These are phyloP conservation scores for Telmatherina bonti DNA, from an alignment of 2,797 vertebrate species.

Conservation along the genomic window DNA sequence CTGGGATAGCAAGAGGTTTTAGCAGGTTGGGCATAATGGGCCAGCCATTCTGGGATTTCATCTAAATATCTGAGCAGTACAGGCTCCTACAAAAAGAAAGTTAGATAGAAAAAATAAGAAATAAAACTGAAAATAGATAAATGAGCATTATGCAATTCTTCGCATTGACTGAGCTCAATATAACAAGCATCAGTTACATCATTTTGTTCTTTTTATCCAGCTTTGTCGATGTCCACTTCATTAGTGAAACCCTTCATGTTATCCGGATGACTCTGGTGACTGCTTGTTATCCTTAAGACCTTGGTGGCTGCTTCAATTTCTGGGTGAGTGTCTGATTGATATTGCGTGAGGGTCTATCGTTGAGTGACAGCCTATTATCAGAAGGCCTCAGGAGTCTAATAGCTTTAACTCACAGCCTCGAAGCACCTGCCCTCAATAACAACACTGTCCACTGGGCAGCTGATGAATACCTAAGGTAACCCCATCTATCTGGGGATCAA, in stretches of 20 bases:
- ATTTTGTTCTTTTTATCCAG: slow-evolving; percentile 46
- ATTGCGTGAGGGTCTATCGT: slow-evolving; percentile 57
- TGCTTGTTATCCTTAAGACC: slow-evolving; percentile 73
- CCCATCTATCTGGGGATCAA: slow-evolving; percentile 86
- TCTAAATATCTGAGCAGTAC: slow-evolving; percentile 88
- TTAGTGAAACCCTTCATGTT: slow-evolving; percentile 56
- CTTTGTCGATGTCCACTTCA: slow-evolving; percentile 39
- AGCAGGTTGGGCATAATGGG: slow-evolving; percentile 87
- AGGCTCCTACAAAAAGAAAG: slow-evolving; percentile 83
- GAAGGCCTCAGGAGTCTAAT: slow-evolving; percentile 83
- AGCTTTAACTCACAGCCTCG: slow-evolving; percentile 81
- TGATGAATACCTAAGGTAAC: slow-evolving; percentile 84
- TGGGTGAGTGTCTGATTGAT: slow-evolving; percentile 70
- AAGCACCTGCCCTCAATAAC: slow-evolving; percentile 85
- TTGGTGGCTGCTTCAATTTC: slow-evolving; percentile 74
- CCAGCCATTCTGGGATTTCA: slow-evolving; percentile 91
- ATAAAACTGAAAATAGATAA: slow-evolving; percentile 19
- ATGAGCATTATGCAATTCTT: slow-evolving; percentile 23
- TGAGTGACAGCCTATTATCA: slow-evolving; percentile 86
- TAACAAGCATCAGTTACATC: slow-evolving; percentile 32
- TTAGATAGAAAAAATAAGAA: slow-evolving; percentile 15
- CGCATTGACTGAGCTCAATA: slow-evolving; percentile 29
- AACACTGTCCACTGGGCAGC: slow-evolving; percentile 73
- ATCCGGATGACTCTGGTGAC: slow-evolving; percentile 68
- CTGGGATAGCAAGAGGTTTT: slow-evolving; percentile 89